Conservation (phyloP, 2,888 invertebrate species). For the Lepidocyrtinus sp. region DNA sequence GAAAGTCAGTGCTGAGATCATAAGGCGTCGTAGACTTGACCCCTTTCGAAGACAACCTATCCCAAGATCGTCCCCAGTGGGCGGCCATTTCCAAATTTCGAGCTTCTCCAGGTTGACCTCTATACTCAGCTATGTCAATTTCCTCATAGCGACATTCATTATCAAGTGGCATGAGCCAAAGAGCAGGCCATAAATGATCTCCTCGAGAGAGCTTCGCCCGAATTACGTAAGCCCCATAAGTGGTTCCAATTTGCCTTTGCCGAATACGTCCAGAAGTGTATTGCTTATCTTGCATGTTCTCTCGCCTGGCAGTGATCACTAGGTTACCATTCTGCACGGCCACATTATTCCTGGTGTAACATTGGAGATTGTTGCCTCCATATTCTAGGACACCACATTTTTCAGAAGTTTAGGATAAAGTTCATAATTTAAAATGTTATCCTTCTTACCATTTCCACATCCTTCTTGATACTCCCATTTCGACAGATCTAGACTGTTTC, state of each 20-base stretch:
- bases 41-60: constrained; percentile 60
- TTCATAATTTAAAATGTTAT: background rate
- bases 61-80: constrained; percentile 66
- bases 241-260: constrained; percentile 55
- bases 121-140: constrained; percentile 68
- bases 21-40: constrained; percentile 28
- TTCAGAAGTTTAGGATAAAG: too few relatives aligned
- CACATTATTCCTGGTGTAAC: constrained; percentile 64
- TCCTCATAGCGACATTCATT: constrained; percentile 67
- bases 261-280: constrained; percentile 65
- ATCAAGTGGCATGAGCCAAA: constrained; percentile 62
- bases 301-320: constrained; percentile 58
- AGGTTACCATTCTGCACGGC: constrained; percentile 63
- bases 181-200: constrained; percentile 66
- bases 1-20: constrained; percentile 64
- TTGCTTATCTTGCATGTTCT: constrained; percentile 59
- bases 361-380: constrained; percentile 66
- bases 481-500: constrained; percentile 63
- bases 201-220: constrained; percentile 65
- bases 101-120: constrained; percentile 63
- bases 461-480: constrained; percentile 69
- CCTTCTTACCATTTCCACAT: constrained; percentile 60
- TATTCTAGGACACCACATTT: too few relatives aligned
- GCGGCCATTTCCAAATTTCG: constrained; percentile 62
- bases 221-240: constrained; percentile 67